Percentiles rank a stretch among this genome's conserved stretches.
Conservation (phyloP, 2,888 invertebrate species). For the Crematogaster levior region DNA sequence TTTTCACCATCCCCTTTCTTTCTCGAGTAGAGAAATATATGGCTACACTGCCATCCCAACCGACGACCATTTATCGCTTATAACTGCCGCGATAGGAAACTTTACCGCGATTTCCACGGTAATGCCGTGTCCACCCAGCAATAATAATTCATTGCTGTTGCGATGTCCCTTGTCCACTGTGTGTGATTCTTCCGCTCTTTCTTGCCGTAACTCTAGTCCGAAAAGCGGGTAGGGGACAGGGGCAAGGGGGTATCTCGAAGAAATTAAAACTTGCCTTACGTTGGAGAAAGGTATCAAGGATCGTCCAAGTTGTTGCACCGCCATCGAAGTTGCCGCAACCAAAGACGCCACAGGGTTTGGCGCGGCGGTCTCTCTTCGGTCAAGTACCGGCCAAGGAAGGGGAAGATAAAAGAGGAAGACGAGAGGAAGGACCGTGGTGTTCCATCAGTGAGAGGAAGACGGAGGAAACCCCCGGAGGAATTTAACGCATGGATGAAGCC, state of each 20-base stretch:
- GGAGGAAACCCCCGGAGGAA: conserved; percentile 77
- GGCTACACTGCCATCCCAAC: not conserved
- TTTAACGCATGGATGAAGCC: conserved; percentile 80
- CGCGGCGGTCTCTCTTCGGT: conserved; percentile 59
- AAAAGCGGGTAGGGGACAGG: not conserved
- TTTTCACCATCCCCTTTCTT: conserved; percentile 17
- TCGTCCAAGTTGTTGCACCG: conserved; percentile 53
- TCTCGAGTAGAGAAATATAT: conserved; percentile 22
- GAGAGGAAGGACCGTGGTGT: conserved; percentile 51
- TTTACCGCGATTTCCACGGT: conserved; percentile 31
- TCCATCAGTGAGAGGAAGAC: conserved; percentile 49
- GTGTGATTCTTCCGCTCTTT: not conserved
- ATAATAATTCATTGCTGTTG: conserved; percentile 62
- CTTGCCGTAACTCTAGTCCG: not conserved
- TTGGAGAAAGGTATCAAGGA: conserved; percentile 32
- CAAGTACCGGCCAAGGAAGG: conserved; percentile 56
- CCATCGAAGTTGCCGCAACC: conserved; percentile 55
- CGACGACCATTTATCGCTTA: conserved; percentile 62
- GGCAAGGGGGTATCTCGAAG: conserved; percentile 26
- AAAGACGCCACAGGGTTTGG: conserved; percentile 54
- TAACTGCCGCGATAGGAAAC: conserved; percentile 41
- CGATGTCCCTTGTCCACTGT: not conserved
- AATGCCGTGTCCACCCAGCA: conserved; percentile 44
- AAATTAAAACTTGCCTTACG: conserved; percentile 64
- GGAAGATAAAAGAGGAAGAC: conserved; percentile 5